Percentiles rank a stretch among this genome's conserved stretches.
Evolutionary conservation across 2,113 vertebrate species (phyloP).

Genomic region (Puntigrus tetrazona): DNA sequence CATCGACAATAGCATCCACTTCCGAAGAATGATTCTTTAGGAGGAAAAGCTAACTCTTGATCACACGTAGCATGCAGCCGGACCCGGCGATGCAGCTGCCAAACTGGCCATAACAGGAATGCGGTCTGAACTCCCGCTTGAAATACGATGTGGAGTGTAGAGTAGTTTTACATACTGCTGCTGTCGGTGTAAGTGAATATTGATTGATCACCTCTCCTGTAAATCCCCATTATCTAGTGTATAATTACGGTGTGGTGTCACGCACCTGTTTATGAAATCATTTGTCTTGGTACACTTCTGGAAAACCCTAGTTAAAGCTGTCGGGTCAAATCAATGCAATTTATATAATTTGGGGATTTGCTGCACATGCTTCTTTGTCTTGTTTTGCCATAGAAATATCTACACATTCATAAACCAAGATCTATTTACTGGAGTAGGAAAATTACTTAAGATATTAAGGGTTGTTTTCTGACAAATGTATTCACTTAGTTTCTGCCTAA

Average conservation of each 20-base stretch:
- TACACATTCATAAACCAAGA: background rate
- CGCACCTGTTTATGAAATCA: background rate
- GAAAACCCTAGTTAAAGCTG: background rate
- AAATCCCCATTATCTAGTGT: slow-evolving; percentile 25
- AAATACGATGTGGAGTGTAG: slow-evolving; percentile 32
- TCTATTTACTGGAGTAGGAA: background rate
- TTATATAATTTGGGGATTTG: background rate
- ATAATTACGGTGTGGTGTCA: slow-evolving; percentile 5
- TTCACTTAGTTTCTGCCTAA: background rate
- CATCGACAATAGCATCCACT: background rate
- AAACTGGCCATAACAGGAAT: slow-evolving; percentile 4
- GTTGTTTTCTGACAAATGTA: background rate
- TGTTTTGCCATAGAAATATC: background rate
- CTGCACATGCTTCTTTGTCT: background rate
- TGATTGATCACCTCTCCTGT: slow-evolving; percentile 1
- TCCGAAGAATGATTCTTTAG: slow-evolving; percentile 1
- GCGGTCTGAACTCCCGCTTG: slow-evolving; percentile 28
- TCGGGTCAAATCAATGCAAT: background rate
- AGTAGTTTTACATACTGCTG: slow-evolving; percentile 16
- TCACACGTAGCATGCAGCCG: slow-evolving; percentile 10
- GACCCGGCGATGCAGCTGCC: slow-evolving; percentile 32
- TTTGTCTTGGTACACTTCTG: slow-evolving; percentile 25
- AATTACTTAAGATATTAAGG: background rate
- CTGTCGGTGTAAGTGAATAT: slow-evolving; percentile 10
- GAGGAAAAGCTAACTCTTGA: slow-evolving; percentile 10